Percentiles rank a stretch among this genome's conserved stretches.
Conservation (phyloP, 1,140 invertebrate species). For the Fragariocoptes setiger region DNA sequence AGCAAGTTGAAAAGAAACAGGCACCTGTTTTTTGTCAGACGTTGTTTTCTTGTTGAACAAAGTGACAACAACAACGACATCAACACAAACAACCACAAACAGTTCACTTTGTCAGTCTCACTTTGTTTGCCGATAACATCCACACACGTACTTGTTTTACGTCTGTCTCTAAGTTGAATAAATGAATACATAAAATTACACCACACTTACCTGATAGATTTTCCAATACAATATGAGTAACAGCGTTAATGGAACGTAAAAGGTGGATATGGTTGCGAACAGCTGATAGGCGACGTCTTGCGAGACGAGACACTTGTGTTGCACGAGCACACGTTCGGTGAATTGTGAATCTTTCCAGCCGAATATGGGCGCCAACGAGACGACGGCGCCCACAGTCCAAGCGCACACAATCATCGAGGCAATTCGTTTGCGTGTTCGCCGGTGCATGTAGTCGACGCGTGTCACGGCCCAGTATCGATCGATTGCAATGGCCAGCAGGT, state of each 20-base stretch:
- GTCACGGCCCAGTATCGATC: conserved; percentile 91
- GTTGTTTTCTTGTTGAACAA: too few relatives aligned
- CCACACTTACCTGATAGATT: conserved; percentile 45
- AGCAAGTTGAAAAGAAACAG: too few relatives aligned
- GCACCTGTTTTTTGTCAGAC: too few relatives aligned
- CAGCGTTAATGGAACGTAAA: conserved; percentile 70
- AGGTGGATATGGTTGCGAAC: conserved; percentile 57
- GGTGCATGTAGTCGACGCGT: conserved; percentile 71
- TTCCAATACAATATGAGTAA: conserved; percentile 75
- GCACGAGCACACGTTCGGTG: conserved; percentile 25
- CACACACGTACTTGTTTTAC: too few relatives aligned
- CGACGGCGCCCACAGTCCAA: conserved; percentile 49
- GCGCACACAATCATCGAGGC: conserved; percentile 60
- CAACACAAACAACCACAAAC: too few relatives aligned
- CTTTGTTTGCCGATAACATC: too few relatives aligned
- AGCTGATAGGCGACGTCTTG: conserved; percentile 51
- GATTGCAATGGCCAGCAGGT: conserved; percentile 64
- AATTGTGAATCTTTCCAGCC: conserved; percentile 19
- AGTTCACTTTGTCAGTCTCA: too few relatives aligned
- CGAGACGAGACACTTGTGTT: conserved; percentile 38
- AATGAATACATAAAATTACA: too few relatives aligned
- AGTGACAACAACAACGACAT: too few relatives aligned
- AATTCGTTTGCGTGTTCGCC: conserved; percentile 34
- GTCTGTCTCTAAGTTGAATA: too few relatives aligned
- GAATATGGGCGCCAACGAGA: conserved; percentile 55